phyloP scores from a whole-genome alignment of 2,797 vertebrate species.

The Poeciliopsis presidionis region DNA sequence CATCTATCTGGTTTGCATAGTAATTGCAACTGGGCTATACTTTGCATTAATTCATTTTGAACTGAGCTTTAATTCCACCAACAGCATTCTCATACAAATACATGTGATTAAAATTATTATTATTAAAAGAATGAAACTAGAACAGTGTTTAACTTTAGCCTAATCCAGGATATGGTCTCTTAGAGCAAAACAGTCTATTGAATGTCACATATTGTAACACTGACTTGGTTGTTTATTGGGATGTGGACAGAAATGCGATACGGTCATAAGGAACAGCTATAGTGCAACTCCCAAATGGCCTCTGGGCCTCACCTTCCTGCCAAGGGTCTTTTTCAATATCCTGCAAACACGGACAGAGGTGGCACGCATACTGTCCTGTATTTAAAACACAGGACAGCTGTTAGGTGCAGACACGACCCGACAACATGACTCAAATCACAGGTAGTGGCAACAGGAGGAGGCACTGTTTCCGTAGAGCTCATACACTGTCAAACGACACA shows the following conservation, averaged over 20 bases:
- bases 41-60: slow-evolving; percentile 71
- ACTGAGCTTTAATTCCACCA: slow-evolving; percentile 61
- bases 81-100: slow-evolving; percentile 55
- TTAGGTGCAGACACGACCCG: slow-evolving; percentile 40
- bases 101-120: slow-evolving; percentile 45
- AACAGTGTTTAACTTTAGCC: slow-evolving; percentile 11
- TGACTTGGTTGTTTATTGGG: slow-evolving; percentile 59
- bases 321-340: slow-evolving; percentile 84
- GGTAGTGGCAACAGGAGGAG: slow-evolving; percentile 67
- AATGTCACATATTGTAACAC: slow-evolving; percentile 39
- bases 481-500: slow-evolving; percentile 47
- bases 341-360: slow-evolving; percentile 66
- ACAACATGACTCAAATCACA: slow-evolving; percentile 70
- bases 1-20: slow-evolving; percentile 79
- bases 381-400: slow-evolving; percentile 60
- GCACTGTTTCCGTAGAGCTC: slow-evolving; percentile 53
- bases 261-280: slow-evolving; percentile 78
- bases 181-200: slow-evolving; percentile 17
- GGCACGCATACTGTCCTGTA: slow-evolving; percentile 62
- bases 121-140: slow-evolving; percentile 16
- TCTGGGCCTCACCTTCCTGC: slow-evolving; percentile 79
- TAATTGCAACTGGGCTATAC: slow-evolving; percentile 75
- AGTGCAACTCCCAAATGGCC: slow-evolving; percentile 63
- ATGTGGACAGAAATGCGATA: slow-evolving; percentile 74
- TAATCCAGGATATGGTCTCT: background rate